Evolutionary conservation across 2,888 invertebrate species (phyloP), one percentile per base, ranked within the genome.

Genomic region (Hedychridium roseum): DNA sequence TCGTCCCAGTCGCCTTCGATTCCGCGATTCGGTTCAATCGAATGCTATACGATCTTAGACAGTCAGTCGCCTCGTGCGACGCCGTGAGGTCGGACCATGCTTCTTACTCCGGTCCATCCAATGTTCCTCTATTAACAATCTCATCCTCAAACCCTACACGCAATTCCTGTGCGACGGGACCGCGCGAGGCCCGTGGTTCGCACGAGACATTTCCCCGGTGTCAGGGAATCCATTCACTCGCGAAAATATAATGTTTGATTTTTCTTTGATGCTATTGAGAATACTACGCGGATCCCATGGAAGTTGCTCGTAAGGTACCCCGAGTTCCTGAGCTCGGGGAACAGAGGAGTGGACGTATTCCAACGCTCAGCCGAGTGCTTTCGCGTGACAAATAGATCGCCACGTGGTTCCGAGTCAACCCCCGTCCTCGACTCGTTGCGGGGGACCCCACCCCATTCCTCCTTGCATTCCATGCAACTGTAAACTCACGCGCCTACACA

Each of bases 21-120:
- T 70, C 70, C 68, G 57, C 65, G 63, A 65, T 70, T 68, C 57
- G 57, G 57, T 64, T 63, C 60, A 60, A 67, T 69, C 65, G 64
- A 65, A 64, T 52, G 56, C 49, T 56, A 60, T 52, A 60, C 61
- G 59, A 60, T 62, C 64, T 64, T 66, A 63, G 61, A 61, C 64
- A 55, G 65, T 65, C 66, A 62, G 67, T 71, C 66, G 68, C 66
- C 67, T 57, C 60, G 57, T 57, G 65, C 66, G 64, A 67, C 66
- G 62, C 63, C 50, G 60, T 55, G 54, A 50, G 60, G 60, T 53
- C 62, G 61, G 66, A 61, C 63, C 61, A 12, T n/a, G n/a, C n/a
- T n/a, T n/a, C n/a, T n/a, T n/a, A n/a, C n/a, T n/a, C n/a, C n/a
- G n/a, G n/a, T n/a, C n/a, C n/a, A n/a, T n/a, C n/a, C n/a, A n/a